Base-by-base conservation (phyloP, 2,113 vertebrate genomes). In the Tinamus guttatus region DNA sequence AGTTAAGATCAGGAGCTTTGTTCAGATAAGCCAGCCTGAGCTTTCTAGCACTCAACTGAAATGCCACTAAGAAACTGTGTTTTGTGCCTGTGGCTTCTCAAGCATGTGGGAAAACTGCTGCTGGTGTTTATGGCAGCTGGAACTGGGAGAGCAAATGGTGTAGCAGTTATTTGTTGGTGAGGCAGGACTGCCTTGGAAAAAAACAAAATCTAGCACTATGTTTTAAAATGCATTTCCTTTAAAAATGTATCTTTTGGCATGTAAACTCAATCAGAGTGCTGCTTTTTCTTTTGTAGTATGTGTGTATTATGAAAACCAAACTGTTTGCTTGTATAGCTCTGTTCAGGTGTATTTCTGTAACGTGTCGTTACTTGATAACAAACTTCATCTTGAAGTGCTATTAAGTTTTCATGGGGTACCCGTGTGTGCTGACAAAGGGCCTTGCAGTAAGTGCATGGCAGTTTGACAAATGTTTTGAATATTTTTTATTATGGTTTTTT, bases 381-480 rank as follows among this genome's bases (percentile, higher is more conserved):
- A 99, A 99, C 99, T 99, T 99, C 99, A 91, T 98, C 98, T 99
- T 98, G 99, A 99, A 99, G 99, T 99, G 99, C 99, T 98, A 36
- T 90, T 90, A 95, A 97, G 95, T 97, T 89, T 98, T 98, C 98
- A 98, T 98, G 98, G 98, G 98, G 96, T 98, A 98, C 98, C 98
- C 97, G 85, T 98, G 98, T 93, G 85, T 96, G 30, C 91, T 85
- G 94, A 94, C 95, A 96, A 27, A 67, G 89, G 96, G 91, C 94
- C 97, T 97, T 98, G 95, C 95, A 86, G 95, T 77, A 85, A 49
- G 58, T 28, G 71, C 96, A 88, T 91, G 94, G 95, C 94, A 92
- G 95, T 96, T 96, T 83, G 81, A 76, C 79, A 94, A 88, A 83
- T 93, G 84, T 96, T 93, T 87, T 70, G 81, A 94, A 81, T 71